Evolutionary conservation across 2,797 vertebrate genomes (phyloP).

Genomic region (Pangasius krempfi): DNA sequence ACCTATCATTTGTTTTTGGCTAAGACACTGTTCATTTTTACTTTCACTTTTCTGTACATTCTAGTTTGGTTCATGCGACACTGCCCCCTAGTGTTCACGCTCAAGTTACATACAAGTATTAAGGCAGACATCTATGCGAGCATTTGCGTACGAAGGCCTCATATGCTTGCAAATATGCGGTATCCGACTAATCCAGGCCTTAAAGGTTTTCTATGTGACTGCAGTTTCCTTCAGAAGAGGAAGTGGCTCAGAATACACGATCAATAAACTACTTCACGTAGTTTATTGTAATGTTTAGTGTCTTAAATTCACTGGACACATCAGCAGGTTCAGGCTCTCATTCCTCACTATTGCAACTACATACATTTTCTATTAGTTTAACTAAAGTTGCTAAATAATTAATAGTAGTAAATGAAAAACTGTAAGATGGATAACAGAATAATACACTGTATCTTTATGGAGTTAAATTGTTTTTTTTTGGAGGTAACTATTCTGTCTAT

Average conservation of each 20-base stretch:
- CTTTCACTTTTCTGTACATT: not conserved
- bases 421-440: not conserved
- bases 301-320: not conserved
- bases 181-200: not conserved
- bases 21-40: not conserved
- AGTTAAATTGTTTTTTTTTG: not conserved
- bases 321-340: not conserved
- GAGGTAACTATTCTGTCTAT: not conserved
- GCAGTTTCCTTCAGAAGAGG: not conserved
- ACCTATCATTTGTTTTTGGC: not conserved
- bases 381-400: not conserved
- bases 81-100: conserved; percentile 6
- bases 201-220: not conserved
- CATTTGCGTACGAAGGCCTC: not conserved
- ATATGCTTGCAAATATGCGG: not conserved
- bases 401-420: not conserved
- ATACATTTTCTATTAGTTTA: not conserved
- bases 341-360: not conserved
- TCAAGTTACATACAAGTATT: not conserved
- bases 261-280: not conserved
- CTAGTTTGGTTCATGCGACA: not conserved
- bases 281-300: not conserved
- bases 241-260: not conserved
- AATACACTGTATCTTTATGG: not conserved
- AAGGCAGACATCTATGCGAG: not conserved